These are phyloP conservation scores for Burhinus bistriatus DNA, from an alignment of 2,113 vertebrate species.

Conservation along the genomic window DNA sequence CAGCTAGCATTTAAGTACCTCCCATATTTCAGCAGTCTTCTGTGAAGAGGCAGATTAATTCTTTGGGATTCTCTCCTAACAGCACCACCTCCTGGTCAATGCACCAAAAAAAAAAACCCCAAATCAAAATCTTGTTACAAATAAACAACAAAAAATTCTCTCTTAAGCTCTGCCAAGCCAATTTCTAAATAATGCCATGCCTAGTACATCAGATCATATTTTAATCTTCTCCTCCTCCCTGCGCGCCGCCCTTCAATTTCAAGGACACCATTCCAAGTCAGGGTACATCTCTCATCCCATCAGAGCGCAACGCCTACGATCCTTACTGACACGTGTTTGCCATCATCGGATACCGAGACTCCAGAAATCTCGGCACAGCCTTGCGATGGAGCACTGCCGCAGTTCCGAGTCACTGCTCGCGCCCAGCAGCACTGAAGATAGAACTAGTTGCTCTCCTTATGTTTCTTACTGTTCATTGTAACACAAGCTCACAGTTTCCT, in stretches of 20 bases:
- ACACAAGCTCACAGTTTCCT: background rate
- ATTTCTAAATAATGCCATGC: background rate
- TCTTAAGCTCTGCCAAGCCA: background rate
- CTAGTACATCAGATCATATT: background rate
- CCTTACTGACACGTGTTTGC: background rate
- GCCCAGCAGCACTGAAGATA: background rate
- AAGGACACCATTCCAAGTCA: background rate
- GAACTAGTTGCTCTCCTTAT: background rate
- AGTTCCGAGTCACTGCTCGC: background rate
- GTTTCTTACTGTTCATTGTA: background rate
- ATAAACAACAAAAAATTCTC: background rate
- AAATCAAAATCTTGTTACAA: background rate
- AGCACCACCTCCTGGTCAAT: conserved; percentile 26
- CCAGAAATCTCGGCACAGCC: background rate
- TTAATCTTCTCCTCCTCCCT: background rate
- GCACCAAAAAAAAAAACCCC: background rate
- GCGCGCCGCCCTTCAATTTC: background rate
- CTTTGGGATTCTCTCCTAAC: background rate
- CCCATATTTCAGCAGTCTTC: background rate
- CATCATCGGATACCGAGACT: background rate
- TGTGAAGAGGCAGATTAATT: background rate
- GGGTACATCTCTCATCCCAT: background rate
- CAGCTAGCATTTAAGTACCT: background rate
- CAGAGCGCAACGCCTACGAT: background rate
- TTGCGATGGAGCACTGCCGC: background rate